Conservation (phyloP, 1,140 invertebrate genomes). For the Drosophila subpulchrella region DNA sequence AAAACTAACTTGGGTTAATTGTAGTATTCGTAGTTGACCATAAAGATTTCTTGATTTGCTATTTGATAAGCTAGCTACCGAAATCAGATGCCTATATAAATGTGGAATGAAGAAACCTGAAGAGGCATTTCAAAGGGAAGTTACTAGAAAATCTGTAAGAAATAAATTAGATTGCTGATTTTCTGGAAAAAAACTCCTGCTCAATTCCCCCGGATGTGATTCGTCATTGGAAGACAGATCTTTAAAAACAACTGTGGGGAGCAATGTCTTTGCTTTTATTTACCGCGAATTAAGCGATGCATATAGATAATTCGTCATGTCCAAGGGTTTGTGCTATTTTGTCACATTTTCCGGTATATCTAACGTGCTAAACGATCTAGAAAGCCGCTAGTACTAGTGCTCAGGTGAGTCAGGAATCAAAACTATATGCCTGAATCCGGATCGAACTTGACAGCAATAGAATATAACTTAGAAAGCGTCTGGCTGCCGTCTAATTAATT, state of each 20-base stretch:
- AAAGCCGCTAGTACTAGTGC: constrained; percentile 1
- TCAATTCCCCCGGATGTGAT: constrained; percentile 5
- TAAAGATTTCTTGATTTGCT: too few relatives aligned
- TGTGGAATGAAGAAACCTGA: too few relatives aligned
- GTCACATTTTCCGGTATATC: background rate
- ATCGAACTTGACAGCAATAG: constrained; percentile 37
- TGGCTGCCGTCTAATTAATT: constrained; percentile 38
- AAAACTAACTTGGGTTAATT: background rate
- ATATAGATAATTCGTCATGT: constrained; percentile 28
- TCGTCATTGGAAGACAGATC: constrained; percentile 16
- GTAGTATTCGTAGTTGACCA: too few relatives aligned
- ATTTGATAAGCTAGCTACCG: too few relatives aligned
- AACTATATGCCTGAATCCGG: constrained; percentile 13
- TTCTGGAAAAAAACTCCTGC: constrained; percentile 1
- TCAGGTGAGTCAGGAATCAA: constrained; percentile 8
- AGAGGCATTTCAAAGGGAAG: background rate
- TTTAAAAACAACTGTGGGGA: constrained; percentile 17
- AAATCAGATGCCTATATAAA: too few relatives aligned
- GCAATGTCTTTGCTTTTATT: constrained; percentile 43
- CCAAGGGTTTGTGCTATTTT: constrained; percentile 4
- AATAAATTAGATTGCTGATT: background rate
- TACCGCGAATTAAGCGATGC: background rate
- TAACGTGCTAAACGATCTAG: background rate
- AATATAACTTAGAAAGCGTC: too few relatives aligned
- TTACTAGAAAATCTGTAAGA: too few relatives aligned